Percentiles rank a stretch among this genome's conserved stretches.
Conservation (phyloP, 35 echinoderm and acorn worm genomes). For the Apostichopus californicus region DNA sequence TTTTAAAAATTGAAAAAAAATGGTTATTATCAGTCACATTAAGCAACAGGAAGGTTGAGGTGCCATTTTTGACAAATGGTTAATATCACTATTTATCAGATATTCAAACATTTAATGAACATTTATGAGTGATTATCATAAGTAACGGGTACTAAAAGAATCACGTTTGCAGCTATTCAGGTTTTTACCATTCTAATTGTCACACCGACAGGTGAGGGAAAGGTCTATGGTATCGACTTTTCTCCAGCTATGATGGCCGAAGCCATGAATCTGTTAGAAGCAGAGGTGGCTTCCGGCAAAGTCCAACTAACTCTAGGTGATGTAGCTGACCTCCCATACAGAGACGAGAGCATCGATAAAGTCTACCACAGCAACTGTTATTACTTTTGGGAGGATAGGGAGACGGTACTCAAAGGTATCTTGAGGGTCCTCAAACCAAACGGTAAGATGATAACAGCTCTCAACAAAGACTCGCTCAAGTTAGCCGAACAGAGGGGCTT, state of each 20-base stretch:
- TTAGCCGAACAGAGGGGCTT: constrained; percentile 19
- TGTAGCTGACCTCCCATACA: constrained; percentile 66
- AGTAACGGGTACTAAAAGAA: no score
- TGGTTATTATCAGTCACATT: no score
- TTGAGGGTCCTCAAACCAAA: constrained; percentile 72
- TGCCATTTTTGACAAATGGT: no score
- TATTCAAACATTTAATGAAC: no score
- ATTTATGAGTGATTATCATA: no score
- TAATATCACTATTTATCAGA: no score
- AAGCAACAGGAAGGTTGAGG: no score
- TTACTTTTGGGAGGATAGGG: constrained; percentile 90
- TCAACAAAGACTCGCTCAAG: constrained; percentile 20
- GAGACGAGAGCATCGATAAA: constrained; percentile 66
- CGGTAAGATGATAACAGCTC: constrained; percentile 70
- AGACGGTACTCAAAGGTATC: constrained; percentile 47
- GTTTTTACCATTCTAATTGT: background rate
- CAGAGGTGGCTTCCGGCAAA: constrained; percentile 56
- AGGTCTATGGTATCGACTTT: constrained; percentile 79
- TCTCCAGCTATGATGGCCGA: constrained; percentile 69
- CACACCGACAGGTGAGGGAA: constrained; percentile 58
- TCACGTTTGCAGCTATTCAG: no score
- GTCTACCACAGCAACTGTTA: constrained; percentile 88
- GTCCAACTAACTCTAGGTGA: constrained; percentile 66
- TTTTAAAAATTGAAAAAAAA: no score
- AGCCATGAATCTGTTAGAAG: constrained; percentile 37